Percentiles rank a stretch among this genome's conserved stretches.
Evolutionary conservation across 35 echinoderm and acorn worm species (phyloP).

Genomic region (Apostichopus japonicus): DNA sequence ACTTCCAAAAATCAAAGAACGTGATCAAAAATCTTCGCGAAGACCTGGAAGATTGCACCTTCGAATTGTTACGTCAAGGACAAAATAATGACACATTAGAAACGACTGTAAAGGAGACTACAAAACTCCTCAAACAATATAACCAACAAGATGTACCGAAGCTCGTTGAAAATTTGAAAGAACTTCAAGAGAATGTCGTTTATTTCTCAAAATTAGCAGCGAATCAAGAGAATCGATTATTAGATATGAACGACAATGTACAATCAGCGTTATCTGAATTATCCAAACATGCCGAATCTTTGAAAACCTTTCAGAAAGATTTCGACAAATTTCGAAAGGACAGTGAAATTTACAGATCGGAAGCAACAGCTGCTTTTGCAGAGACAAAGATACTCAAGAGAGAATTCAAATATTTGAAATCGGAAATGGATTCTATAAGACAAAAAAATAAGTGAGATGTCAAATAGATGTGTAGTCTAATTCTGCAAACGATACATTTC

Average conservation of each 20-base stretch:
- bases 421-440: constrained; percentile 4
- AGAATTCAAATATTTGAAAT: constrained; percentile 22
- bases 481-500: constrained; percentile 10
- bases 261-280: constrained; percentile 17
- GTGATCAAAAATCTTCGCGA: constrained; percentile 67
- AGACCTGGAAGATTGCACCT: constrained; percentile 72
- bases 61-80: constrained; percentile 64
- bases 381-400: constrained; percentile 27
- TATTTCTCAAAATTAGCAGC: constrained; percentile 74
- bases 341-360: constrained; percentile 3
- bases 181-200: constrained; percentile 65
- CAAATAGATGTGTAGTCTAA: not conserved
- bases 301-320: constrained; percentile 10
- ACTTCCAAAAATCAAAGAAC: constrained; percentile 65
- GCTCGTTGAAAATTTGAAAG: constrained; percentile 35
- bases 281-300: not conserved
- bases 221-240: constrained; percentile 72
- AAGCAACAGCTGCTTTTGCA: constrained; percentile 47
- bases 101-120: constrained; percentile 66
- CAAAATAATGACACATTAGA: constrained; percentile 64
- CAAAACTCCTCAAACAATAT: constrained; percentile 49
- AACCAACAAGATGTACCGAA: constrained; percentile 30
- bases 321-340: constrained; percentile 33
- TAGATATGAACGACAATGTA: constrained; percentile 34
- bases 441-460: not conserved